Conservation (phyloP, 64 coral and sea anemone genomes). For the Montipora capricornis region DNA sequence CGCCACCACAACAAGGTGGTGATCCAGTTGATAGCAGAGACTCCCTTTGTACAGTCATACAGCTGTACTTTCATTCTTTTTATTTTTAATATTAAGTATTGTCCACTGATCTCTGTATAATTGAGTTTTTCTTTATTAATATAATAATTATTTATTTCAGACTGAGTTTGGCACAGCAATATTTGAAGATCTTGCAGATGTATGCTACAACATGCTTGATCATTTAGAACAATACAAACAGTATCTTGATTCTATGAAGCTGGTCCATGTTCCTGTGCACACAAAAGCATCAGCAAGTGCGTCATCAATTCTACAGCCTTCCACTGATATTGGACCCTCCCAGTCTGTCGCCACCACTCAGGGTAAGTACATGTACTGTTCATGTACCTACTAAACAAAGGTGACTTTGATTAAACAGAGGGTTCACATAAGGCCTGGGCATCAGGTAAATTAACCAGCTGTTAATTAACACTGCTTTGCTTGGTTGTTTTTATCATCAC, state of each 20-base stretch:
- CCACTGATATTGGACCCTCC: conserved; percentile 31
- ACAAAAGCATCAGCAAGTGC: neutral
- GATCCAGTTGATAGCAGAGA: no score
- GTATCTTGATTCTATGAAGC: conserved; percentile 92
- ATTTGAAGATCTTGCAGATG: conserved; percentile 90
- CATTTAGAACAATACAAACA: conserved; percentile 89
- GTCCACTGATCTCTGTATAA: neutral
- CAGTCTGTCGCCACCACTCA: conserved; percentile 39
- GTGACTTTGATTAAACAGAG: neutral
- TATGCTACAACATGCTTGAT: conserved; percentile 97
- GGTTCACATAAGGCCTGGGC: no score
- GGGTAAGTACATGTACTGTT: conserved; percentile 23
- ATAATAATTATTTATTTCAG: conserved; percentile 40
- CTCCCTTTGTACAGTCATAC: no score
- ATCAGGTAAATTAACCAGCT: no score
- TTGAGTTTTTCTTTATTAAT: neutral
- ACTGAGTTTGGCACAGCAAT: conserved; percentile 95
- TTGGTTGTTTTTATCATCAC: no score
- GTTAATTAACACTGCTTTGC: no score
- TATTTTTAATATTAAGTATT: no score
- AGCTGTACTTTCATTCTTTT: no score
- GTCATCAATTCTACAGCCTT: conserved; percentile 27
- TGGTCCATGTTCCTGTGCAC: conserved; percentile 85
- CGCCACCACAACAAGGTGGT: no score
- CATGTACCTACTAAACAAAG: neutral